Evolutionary conservation across 2,888 invertebrate species (phyloP).

Genomic region (Sarcophaga carnaria): DNA sequence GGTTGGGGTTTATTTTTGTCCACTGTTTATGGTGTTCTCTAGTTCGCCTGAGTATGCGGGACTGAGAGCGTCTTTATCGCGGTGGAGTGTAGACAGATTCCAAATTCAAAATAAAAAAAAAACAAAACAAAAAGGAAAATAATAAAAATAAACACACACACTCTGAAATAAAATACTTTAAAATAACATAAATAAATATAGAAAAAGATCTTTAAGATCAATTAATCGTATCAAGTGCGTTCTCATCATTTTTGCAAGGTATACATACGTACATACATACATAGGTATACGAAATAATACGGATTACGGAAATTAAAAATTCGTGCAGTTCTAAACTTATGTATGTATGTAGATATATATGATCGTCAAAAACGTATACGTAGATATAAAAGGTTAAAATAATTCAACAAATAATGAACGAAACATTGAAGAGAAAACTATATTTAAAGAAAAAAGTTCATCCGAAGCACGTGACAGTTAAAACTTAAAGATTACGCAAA

Average conservation of each 20-base stretch:
- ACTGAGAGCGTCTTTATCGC: conserved; percentile 69
- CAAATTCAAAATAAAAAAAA: conserved; percentile 17
- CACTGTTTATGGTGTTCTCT: conserved; percentile 67
- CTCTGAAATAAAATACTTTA: conserved; percentile 26
- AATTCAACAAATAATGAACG: no score
- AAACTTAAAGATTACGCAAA: conserved; percentile 71
- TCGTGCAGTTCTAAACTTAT: background rate
- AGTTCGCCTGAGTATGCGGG: conserved; percentile 71
- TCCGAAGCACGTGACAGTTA: conserved; percentile 74
- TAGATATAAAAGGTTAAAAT: no score
- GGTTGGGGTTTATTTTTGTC: conserved; percentile 72
- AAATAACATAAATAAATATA: conserved; percentile 15
- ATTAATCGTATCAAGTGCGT: conserved; percentile 31
- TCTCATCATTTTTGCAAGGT: background rate
- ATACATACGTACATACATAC: background rate
- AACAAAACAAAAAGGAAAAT: conserved; percentile 29
- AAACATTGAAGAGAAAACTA: conserved; percentile 35
- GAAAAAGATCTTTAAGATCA: conserved; percentile 46
- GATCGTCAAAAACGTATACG: background rate
- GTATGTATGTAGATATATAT: background rate
- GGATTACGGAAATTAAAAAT: background rate
- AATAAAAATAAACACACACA: conserved; percentile 27
- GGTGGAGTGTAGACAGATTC: conserved; percentile 59
- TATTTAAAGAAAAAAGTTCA: conserved; percentile 24
- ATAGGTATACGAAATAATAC: conserved; percentile 1